These are phyloP conservation scores for Ophion costatus DNA, from an alignment of 2,888 invertebrate species.

Conservation along the genomic window DNA sequence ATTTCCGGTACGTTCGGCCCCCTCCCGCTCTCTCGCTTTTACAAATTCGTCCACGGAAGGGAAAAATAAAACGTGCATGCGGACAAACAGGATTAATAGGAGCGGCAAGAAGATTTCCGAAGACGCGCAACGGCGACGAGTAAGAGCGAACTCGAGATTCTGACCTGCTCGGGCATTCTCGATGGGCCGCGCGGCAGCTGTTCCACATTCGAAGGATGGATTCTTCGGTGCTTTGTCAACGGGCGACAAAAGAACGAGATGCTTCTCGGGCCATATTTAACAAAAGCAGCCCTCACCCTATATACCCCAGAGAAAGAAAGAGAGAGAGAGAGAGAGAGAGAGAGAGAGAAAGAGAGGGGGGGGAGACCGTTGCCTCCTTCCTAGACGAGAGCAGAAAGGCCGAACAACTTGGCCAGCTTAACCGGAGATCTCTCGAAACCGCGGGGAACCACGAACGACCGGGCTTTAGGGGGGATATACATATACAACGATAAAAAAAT, in stretches of 20 bases:
- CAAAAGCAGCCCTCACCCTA: conserved; percentile 52
- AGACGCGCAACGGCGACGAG: background rate
- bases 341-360: too few species aligned
- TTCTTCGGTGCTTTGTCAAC: conserved; percentile 81
- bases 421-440: conserved; percentile 17
- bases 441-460: conserved; percentile 2
- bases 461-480: background rate
- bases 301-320: background rate
- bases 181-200: conserved; percentile 80
- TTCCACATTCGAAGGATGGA: conserved; percentile 83
- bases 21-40: too few species aligned
- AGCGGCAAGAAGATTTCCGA: background rate
- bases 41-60: background rate
- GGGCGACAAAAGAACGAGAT: conserved; percentile 77
- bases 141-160: conserved; percentile 11
- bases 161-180: conserved; percentile 77
- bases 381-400: background rate
- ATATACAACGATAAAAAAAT: too few species aligned
- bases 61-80: background rate
- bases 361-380: conserved; percentile 18
- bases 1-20: too few species aligned
- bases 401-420: conserved; percentile 8
- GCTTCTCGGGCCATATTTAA: conserved; percentile 66
- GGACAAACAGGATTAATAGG: background rate
- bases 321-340: too few species aligned